Evolutionary conservation across 2,113 vertebrate genomes (phyloP).

Genomic region (Semicossyphus pulcher): DNA sequence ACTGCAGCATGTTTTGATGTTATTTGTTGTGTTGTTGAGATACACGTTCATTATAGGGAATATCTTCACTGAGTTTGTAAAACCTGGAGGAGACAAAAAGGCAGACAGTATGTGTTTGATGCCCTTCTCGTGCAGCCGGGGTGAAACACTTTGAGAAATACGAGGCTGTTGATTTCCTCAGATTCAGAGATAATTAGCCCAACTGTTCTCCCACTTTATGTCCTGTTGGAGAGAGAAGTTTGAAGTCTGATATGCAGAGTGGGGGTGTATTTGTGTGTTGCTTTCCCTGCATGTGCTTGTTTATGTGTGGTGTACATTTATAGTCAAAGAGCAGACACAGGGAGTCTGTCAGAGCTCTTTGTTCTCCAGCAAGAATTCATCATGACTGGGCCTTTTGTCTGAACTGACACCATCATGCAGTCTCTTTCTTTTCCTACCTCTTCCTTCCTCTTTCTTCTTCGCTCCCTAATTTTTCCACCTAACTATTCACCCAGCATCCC

Average conservation of each 20-base stretch:
- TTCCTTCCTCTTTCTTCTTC: constrained; percentile 9
- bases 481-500: constrained; percentile 41
- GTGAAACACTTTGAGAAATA: constrained; percentile 38
- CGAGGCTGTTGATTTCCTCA: constrained; percentile 52
- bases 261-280: constrained; percentile 42
- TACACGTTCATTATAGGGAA: constrained; percentile 42
- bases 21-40: constrained; percentile 33
- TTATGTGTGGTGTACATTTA: constrained; percentile 51
- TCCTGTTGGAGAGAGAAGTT: constrained; percentile 46
- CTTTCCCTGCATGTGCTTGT: constrained; percentile 2
- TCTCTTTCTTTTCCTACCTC: constrained; percentile 40
- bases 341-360: constrained; percentile 74
- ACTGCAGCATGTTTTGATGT: constrained; percentile 37
- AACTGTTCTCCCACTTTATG: constrained; percentile 50
- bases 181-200: constrained; percentile 64
- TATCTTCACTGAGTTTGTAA: constrained; percentile 44
- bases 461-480: constrained; percentile 33
- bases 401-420: constrained; percentile 65
- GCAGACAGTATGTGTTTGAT: constrained; percentile 25
- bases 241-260: constrained; percentile 41
- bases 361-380: constrained; percentile 68
- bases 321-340: constrained; percentile 60
- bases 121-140: constrained; percentile 36
- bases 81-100: constrained; percentile 44
- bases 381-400: constrained; percentile 74